These are phyloP conservation scores for Tenthredo livida DNA, from an alignment of 2,888 invertebrate species.

Conservation along the genomic window DNA sequence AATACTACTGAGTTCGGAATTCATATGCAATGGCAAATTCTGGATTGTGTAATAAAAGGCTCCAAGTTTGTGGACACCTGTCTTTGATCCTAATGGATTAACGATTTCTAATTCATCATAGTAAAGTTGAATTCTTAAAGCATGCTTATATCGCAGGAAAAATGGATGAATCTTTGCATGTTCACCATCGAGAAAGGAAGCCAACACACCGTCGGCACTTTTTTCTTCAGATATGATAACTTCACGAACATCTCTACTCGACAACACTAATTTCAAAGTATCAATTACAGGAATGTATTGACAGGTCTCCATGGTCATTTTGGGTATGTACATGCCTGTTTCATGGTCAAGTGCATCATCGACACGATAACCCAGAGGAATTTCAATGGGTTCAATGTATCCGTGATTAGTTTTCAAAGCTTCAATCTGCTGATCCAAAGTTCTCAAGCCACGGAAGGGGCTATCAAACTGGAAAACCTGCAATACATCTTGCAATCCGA, in stretches of 20 bases:
- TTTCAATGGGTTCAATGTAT: conserved; percentile 55
- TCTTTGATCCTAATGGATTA: no score
- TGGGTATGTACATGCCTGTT: conserved; percentile 53
- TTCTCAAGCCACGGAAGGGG: conserved; percentile 47
- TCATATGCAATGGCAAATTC: no score
- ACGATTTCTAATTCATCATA: no score
- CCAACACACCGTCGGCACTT: conserved; percentile 49
- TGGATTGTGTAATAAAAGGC: no score
- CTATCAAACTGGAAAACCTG: conserved; percentile 15
- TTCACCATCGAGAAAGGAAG: conserved; percentile 58
- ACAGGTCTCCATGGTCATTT: conserved; percentile 55
- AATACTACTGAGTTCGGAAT: no score
- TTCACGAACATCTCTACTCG: conserved; percentile 49
- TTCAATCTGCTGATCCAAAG: conserved; percentile 46
- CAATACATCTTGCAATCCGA: not conserved
- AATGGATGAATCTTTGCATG: conserved; percentile 56
- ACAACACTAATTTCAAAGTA: conserved; percentile 55
- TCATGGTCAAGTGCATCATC: conserved; percentile 53
- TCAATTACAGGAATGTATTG: conserved; percentile 58
- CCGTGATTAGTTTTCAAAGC: conserved; percentile 36
- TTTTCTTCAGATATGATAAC: conserved; percentile 53
- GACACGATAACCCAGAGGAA: conserved; percentile 49
- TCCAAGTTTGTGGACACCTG: no score
- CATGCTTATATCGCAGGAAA: conserved; percentile 52
- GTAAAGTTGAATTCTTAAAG: not conserved